phyloP scores from a whole-genome alignment of 2,113 vertebrate genomes.

The Stegastes partitus region DNA sequence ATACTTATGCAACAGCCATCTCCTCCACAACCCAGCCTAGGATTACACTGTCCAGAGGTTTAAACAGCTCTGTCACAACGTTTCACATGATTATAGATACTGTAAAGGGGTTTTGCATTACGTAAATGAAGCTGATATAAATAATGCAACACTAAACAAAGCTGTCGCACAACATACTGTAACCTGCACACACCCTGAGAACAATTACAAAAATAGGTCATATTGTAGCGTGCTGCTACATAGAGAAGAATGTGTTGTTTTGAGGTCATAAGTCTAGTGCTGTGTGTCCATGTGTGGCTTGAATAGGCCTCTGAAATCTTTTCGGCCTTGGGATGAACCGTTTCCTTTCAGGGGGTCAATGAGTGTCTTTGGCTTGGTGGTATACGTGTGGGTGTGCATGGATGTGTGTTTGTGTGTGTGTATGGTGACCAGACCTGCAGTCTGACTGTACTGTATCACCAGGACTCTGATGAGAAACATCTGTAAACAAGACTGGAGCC shows the following conservation, averaged over 20 bases:
- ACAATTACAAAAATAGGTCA: slow-evolving; percentile 17
- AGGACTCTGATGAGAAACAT: slow-evolving; percentile 81
- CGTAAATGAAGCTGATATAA: neutral
- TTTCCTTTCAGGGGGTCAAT: slow-evolving; percentile 70
- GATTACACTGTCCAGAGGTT: slow-evolving; percentile 52
- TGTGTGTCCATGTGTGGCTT: slow-evolving; percentile 11
- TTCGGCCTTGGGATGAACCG: slow-evolving; percentile 60
- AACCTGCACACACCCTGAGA: neutral
- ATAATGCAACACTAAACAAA: slow-evolving; percentile 1
- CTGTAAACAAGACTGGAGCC: slow-evolving; percentile 78
- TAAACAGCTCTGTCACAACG: slow-evolving; percentile 42
- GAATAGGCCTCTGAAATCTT: slow-evolving; percentile 23
- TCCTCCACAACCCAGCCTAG: slow-evolving; percentile 28
- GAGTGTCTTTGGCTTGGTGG: slow-evolving; percentile 69
- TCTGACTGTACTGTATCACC: slow-evolving; percentile 63
- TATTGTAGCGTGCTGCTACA: slow-evolving; percentile 3
- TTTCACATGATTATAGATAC: slow-evolving; percentile 37
- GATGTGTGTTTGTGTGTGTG: slow-evolving; percentile 39
- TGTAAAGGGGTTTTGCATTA: neutral
- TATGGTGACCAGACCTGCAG: slow-evolving; percentile 69
- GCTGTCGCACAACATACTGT: neutral
- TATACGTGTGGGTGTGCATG: slow-evolving; percentile 41
- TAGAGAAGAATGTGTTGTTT: neutral
- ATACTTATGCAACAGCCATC: slow-evolving; percentile 60
- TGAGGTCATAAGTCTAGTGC: slow-evolving; percentile 5